phyloP scores from a whole-genome alignment of 2,888 invertebrate species.

The Hofmannophila pseudospretella region DNA sequence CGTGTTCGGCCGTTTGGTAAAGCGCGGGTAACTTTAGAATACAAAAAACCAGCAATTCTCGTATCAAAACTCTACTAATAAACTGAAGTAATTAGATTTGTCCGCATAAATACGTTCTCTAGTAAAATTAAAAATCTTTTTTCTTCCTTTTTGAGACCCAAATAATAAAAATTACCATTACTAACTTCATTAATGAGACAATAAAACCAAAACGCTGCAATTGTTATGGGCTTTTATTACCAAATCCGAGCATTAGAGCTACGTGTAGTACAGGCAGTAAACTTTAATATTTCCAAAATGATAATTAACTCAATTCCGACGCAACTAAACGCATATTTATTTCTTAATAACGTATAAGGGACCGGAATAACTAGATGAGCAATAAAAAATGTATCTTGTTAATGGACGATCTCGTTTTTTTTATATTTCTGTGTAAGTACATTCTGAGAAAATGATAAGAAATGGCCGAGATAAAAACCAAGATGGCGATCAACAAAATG shows the following conservation, averaged over 20 bases:
- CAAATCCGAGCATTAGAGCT: constrained; percentile 30
- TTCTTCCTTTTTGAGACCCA: too few relatives aligned
- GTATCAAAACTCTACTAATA: too few relatives aligned
- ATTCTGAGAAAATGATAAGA: constrained; percentile 48
- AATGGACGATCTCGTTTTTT: constrained; percentile 41
- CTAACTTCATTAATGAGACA: constrained; percentile 49
- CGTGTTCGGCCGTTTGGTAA: neutral
- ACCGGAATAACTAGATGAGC: constrained; percentile 39
- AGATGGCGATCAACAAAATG: constrained; percentile 54
- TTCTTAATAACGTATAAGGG: constrained; percentile 30
- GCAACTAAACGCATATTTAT: constrained; percentile 44
- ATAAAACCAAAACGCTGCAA: constrained; percentile 55
- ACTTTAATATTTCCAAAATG: constrained; percentile 48
- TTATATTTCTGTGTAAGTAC: constrained; percentile 27
- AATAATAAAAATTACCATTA: constrained; percentile 44
- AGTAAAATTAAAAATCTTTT: too few relatives aligned
- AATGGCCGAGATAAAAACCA: constrained; percentile 43
- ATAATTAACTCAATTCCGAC: constrained; percentile 51
- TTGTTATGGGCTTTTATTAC: constrained; percentile 61
- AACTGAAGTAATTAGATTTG: too few relatives aligned
- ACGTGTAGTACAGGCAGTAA: constrained; percentile 52
- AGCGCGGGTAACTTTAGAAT: too few relatives aligned
- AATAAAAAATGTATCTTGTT: constrained; percentile 46
- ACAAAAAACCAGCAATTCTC: too few relatives aligned
- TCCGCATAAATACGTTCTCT: too few relatives aligned